Conservation (phyloP, 2,888 invertebrate species). For the Sympetrum striolatum region DNA sequence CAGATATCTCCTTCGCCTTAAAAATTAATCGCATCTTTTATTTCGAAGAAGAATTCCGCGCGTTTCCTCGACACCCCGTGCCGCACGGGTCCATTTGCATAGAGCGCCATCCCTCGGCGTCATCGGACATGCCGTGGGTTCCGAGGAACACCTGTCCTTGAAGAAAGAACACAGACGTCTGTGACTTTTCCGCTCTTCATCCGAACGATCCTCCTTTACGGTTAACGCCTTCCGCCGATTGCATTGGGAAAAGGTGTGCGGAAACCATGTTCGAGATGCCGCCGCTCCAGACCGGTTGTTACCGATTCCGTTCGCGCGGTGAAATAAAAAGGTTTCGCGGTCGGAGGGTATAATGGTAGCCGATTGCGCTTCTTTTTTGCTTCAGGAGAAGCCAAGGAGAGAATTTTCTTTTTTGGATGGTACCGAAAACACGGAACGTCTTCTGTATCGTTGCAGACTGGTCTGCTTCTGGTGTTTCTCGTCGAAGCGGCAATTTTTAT, state of each 20-base stretch:
- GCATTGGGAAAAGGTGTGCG: background rate
- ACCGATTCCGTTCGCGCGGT: background rate
- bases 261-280: background rate
- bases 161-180: background rate
- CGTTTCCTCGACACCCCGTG: background rate
- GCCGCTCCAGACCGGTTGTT: conserved; percentile 1
- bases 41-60: background rate
- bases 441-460: background rate
- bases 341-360: background rate
- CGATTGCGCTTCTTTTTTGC: background rate
- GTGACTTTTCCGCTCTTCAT: background rate
- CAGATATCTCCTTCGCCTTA: background rate
- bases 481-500: background rate
- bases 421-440: background rate
- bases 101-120: background rate
- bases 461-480: background rate
- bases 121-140: background rate
- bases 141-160: background rate
- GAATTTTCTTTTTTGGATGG: background rate
- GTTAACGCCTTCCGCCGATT: background rate
- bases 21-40: background rate
- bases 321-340: background rate
- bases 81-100: background rate
- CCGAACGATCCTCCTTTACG: background rate
- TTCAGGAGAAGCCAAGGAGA: background rate